phyloP scores from a whole-genome alignment of 2,113 vertebrate genomes.

The Dasyprocta punctata region DNA sequence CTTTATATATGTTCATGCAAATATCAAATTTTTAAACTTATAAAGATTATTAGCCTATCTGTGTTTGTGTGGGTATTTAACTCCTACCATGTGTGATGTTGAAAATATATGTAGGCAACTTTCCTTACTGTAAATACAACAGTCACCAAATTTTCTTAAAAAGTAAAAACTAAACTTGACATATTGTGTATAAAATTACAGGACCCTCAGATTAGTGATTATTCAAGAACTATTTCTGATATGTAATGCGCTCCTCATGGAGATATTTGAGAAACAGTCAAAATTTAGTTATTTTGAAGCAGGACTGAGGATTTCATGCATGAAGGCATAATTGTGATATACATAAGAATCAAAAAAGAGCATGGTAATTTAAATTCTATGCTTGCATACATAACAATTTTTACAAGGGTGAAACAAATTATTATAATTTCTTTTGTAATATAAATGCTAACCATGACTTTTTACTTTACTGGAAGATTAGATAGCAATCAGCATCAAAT shows the following conservation, averaged over 20 bases:
- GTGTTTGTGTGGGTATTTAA: not conserved
- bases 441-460: not conserved
- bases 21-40: not conserved
- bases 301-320: not conserved
- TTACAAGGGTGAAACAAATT: not conserved
- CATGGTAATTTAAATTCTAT: not conserved
- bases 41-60: not conserved
- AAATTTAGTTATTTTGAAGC: not conserved
- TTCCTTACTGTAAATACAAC: not conserved
- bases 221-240: slow-evolving; percentile 25
- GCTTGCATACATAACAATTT: not conserved
- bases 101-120: not conserved
- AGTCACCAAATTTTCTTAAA: not conserved
- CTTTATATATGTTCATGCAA: not conserved
- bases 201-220: not conserved
- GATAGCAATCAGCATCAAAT: not conserved
- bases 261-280: not conserved
- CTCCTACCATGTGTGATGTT: not conserved
- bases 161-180: not conserved
- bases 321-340: not conserved
- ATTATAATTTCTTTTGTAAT: not conserved
- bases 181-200: not conserved
- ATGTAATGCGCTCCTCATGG: not conserved
- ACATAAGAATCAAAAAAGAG: not conserved
- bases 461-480: not conserved